These are phyloP conservation scores for Columbina picui DNA, from an alignment of 2,113 vertebrate genomes.

Conservation along the genomic window DNA sequence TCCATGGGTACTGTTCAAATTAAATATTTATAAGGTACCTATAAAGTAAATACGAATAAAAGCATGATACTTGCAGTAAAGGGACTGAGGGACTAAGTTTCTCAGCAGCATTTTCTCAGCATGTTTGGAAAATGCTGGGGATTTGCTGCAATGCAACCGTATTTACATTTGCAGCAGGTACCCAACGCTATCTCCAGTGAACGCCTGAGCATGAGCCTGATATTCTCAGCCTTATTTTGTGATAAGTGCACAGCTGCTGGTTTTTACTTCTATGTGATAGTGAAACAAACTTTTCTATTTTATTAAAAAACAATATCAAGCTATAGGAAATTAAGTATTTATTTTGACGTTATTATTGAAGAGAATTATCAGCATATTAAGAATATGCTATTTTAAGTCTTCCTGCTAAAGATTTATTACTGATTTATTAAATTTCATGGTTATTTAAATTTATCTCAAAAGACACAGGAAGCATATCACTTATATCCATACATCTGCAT, in stretches of 20 bases:
- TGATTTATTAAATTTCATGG: background rate
- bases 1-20: background rate
- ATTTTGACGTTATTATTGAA: background rate
- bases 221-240: fast-evolving
- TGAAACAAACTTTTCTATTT: background rate
- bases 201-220: fast-evolving
- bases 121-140: fast-evolving
- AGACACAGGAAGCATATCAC: background rate
- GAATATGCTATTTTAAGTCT: background rate
- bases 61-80: background rate
- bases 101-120: background rate
- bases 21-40: background rate
- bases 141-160: fast-evolving
- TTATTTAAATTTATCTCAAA: background rate
- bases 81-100: background rate
- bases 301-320: fast-evolving
- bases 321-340: background rate
- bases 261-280: background rate
- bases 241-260: fast-evolving
- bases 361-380: background rate
- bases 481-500: background rate
- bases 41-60: background rate
- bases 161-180: fast-evolving
- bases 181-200: fast-evolving
- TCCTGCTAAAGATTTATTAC: background rate